Base-by-base conservation (phyloP, 2,888 invertebrate genomes). In the Nineta flava region DNA sequence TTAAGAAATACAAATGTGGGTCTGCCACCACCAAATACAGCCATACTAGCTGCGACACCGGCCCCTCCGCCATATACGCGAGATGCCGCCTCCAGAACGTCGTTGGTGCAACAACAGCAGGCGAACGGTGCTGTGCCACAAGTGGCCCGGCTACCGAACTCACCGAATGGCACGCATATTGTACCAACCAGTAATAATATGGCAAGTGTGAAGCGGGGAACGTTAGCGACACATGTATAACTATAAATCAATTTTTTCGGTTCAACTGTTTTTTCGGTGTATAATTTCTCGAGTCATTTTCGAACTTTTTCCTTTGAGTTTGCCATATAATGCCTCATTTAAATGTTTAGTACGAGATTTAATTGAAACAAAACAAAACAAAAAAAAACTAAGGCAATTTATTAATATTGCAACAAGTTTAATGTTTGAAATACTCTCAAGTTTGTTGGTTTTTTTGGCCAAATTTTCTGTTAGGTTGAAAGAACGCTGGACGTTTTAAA, bases 61-160 rank as follows among this genome's bases (percentile, higher is more conserved):
- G 51, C 84, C 84, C 66, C 85, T 82, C 6, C 83, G 81, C 38
- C 84, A 83, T 2, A 87, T 85, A 38, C 87, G 85, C 16, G 85
- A 86, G 46, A 85, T 86, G 41, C 85, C 85, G 5, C 86, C 86
- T 65, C 65, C 50, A 65, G 66, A 57, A 67, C 65, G 49, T 26
- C 26, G 4, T 7, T 26, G 2, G 26, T 26, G 7, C 26, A 26
- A 7, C 70, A 71, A 58, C 65, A 71, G 57, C 66, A 71, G 63
- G 68, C 71, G 57, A 71, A 70, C 55, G 65, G 65, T 40, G 62
- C 64, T 56, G 63, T 71, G 56, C 75, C 74, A 51, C 76, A 77
- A 64, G 73, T 74, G 54, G 68, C 66, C 46, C 60, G 69, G 55
- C 60, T 70, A 53, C 69, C 70, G 48, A 65, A 67, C 58, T 68